Conservation (phyloP, 2,888 invertebrate species). For the Xanthorhoe spadicearia region DNA sequence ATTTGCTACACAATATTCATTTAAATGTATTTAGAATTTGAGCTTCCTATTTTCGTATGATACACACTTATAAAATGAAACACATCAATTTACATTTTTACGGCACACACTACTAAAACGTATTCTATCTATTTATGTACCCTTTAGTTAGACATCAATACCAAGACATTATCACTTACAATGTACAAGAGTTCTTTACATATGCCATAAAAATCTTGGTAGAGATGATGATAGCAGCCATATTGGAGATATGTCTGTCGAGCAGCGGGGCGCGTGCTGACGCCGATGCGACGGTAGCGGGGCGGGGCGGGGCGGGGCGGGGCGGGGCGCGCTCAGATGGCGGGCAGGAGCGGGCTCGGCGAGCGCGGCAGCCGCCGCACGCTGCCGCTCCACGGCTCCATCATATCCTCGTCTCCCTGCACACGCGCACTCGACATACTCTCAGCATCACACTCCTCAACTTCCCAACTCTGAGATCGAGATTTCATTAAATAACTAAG, state of each 20-base stretch:
- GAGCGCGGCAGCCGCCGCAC: slow-evolving; percentile 74
- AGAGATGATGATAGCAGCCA: slow-evolving; percentile 51
- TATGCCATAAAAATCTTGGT: slow-evolving; percentile 51
- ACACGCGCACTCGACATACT: slow-evolving; percentile 85
- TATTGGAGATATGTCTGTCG: slow-evolving; percentile 59
- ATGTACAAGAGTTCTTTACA: slow-evolving; percentile 31
- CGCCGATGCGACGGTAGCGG: slow-evolving; percentile 37
- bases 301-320: slow-evolving; percentile 17
- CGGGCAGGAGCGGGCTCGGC: slow-evolving; percentile 78
- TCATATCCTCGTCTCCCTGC: slow-evolving; percentile 87
- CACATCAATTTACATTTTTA: slow-evolving; percentile 18
- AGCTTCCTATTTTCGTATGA: slow-evolving; percentile 31
- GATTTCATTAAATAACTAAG: slow-evolving; percentile 69
- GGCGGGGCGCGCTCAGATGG: slow-evolving; percentile 60
- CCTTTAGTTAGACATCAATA: slow-evolving; percentile 31
- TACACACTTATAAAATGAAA: slow-evolving; percentile 20
- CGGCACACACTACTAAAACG: slow-evolving; percentile 26
- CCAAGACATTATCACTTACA: slow-evolving; percentile 34
- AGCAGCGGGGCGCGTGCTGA: slow-evolving; percentile 37
- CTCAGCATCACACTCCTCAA: slow-evolving; percentile 83
- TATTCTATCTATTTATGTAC: slow-evolving; percentile 24
- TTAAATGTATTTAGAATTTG: slow-evolving; percentile 32
- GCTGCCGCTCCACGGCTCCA: slow-evolving; percentile 83
- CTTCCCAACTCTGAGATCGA: slow-evolving; percentile 84
- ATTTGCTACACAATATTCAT: slow-evolving; percentile 25